Percentiles rank a stretch among this genome's conserved stretches.
Conservation (phyloP, 2,888 invertebrate genomes). For the Drosophila testacea region DNA sequence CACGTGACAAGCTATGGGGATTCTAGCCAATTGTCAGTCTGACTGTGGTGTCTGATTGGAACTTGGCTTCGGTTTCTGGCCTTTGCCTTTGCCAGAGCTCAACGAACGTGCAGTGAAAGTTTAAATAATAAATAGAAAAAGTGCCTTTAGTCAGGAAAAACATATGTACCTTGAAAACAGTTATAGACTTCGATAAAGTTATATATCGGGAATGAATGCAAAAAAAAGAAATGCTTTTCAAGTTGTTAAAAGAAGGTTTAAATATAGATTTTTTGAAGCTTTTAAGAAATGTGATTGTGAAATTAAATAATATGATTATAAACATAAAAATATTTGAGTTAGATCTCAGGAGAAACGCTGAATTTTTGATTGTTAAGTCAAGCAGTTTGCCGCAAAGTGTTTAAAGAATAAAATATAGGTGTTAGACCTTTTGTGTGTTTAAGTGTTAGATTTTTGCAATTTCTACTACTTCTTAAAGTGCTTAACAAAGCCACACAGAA, state of each 20-base stretch:
- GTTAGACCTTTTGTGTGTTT: neutral
- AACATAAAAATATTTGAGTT: neutral
- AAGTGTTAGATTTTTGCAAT: neutral
- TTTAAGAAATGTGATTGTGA: neutral
- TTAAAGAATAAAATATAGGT: neutral
- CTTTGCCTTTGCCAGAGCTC: constrained; percentile 46
- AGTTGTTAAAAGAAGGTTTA: no score
- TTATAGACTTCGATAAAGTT: neutral
- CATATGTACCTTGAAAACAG: neutral
- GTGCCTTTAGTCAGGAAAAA: neutral
- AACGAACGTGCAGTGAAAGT: constrained; percentile 77
- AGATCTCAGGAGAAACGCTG: neutral
- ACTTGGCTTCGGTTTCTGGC: constrained; percentile 52
- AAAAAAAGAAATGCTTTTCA: no score
- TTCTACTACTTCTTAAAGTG: constrained; percentile 31
- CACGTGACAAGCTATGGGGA: constrained; percentile 20
- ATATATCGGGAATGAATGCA: no score
- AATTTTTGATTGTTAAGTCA: neutral
- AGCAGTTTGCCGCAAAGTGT: neutral
- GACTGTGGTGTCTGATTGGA: constrained; percentile 63
- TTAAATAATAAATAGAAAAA: constrained; percentile 66
- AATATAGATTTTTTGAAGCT: no score
- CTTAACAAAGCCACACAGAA: constrained; percentile 36
- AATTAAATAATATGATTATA: neutral
- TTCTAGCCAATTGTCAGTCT: constrained; percentile 78